phyloP scores from a whole-genome alignment of 2,797 vertebrate genomes.

The Lindbergichthys nudifrons region DNA sequence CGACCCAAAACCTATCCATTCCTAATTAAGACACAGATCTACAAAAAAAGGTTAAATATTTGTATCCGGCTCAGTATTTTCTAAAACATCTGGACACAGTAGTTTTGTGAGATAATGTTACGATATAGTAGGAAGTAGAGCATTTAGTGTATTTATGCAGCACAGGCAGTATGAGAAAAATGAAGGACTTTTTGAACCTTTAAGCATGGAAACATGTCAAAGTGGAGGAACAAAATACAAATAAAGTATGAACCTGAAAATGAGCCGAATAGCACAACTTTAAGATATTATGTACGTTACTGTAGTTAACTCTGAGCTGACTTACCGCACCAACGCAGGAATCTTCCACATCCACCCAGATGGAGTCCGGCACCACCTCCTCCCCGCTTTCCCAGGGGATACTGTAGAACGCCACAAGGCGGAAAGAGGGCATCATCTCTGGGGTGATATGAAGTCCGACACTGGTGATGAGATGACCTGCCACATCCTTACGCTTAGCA shows the following conservation, averaged over 20 bases:
- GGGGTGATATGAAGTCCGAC: conserved; percentile 69
- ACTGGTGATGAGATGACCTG: conserved; percentile 51
- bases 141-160: no score
- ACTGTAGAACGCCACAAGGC: conserved; percentile 82
- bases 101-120: no score
- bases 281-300: no score
- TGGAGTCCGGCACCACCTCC: conserved; percentile 86
- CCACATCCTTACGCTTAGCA: conserved; percentile 28
- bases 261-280: background rate
- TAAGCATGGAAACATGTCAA: background rate
- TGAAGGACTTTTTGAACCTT: no score
- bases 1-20: no score
- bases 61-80: no score
- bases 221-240: no score
- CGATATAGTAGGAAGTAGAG: no score
- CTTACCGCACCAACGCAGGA: conserved; percentile 84
- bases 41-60: no score
- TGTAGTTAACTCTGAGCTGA: background rate
- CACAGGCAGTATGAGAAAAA: no score
- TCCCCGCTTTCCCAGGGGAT: conserved; percentile 39
- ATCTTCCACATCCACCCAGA: conserved; percentile 84
- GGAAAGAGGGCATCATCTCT: conserved; percentile 85
- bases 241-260: background rate
- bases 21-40: no score
- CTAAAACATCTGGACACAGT: no score